phyloP scores from a whole-genome alignment of 2,888 invertebrate genomes.

The Hydroisotoma schaefferi region DNA sequence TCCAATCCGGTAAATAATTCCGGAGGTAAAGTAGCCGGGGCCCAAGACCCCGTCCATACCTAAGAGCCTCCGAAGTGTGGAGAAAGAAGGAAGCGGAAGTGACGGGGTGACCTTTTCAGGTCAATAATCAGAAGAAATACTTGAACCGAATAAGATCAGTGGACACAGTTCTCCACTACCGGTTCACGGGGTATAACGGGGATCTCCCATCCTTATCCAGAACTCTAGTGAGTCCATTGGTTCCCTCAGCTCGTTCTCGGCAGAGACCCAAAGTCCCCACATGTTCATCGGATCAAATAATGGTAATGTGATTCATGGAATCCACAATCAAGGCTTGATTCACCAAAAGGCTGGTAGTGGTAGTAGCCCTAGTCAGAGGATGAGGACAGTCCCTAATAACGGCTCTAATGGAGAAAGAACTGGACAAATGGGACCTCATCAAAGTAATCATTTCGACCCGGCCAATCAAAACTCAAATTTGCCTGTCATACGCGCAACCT shows the following conservation, averaged over 20 bases:
- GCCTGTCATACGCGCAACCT: too few species aligned
- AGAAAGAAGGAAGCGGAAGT: conserved; percentile 48
- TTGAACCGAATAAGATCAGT: conserved; percentile 45
- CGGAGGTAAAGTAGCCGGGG: conserved; percentile 30
- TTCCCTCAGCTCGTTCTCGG: conserved; percentile 45
- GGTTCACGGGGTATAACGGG: conserved; percentile 36
- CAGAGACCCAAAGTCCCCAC: conserved; percentile 41
- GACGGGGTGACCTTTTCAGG: conserved; percentile 24
- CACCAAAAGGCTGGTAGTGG: too few species aligned
- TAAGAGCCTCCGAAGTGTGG: conserved; percentile 49
- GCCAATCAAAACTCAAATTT: too few species aligned
- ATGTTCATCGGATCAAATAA: background rate
- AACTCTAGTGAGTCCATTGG: conserved; percentile 47
- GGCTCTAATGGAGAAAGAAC: too few species aligned
- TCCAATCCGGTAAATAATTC: too few species aligned
- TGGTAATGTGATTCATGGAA: too few species aligned
- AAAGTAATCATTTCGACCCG: too few species aligned
- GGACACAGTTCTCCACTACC: conserved; percentile 45
- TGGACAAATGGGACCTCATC: too few species aligned
- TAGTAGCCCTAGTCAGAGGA: too few species aligned
- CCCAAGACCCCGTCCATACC: conserved; percentile 44
- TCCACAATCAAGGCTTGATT: too few species aligned
- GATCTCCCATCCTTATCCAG: conserved; percentile 25
- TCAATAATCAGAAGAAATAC: conserved; percentile 26
- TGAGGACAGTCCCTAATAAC: too few species aligned